phyloP scores from a whole-genome alignment of 1,140 invertebrate species.

The Bombus consobrinus region DNA sequence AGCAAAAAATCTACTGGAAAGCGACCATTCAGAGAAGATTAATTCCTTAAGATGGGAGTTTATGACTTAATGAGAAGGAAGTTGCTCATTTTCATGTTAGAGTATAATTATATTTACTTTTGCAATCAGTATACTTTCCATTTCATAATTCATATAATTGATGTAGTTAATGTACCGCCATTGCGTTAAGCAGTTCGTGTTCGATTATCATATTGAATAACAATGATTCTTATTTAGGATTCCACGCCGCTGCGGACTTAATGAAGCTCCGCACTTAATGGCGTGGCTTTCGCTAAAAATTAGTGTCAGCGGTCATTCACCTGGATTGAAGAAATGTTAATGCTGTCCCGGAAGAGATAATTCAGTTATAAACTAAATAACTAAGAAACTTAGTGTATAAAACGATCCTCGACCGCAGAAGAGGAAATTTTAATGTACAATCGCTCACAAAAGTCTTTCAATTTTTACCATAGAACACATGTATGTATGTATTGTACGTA shows the following conservation, averaged over 20 bases:
- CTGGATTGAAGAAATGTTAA: slow-evolving; percentile 9
- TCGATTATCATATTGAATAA: background rate
- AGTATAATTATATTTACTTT: background rate
- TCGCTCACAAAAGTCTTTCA: too few species aligned
- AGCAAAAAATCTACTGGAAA: background rate
- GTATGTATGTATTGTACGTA: too few species aligned
- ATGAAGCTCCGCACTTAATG: slow-evolving; percentile 25
- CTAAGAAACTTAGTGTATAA: too few species aligned
- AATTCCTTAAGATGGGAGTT: background rate
- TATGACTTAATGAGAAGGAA: background rate
- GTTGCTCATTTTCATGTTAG: background rate
- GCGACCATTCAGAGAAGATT: background rate
- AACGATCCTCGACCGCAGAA: background rate
- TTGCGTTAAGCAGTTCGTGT: background rate
- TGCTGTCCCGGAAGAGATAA: background rate
- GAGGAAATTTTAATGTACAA: background rate
- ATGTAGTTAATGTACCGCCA: background rate
- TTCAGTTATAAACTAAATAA: background rate
- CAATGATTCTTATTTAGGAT: slow-evolving; percentile 26
- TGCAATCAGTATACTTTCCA: slow-evolving; percentile 8
- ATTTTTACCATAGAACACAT: background rate
- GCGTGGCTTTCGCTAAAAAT: slow-evolving; percentile 41
- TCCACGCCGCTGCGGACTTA: background rate
- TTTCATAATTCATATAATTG: slow-evolving; percentile 12
- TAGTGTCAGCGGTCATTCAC: slow-evolving; percentile 45